These are phyloP conservation scores for Hestina assimilis DNA, from an alignment of 1,140 invertebrate genomes.

Conservation along the genomic window DNA sequence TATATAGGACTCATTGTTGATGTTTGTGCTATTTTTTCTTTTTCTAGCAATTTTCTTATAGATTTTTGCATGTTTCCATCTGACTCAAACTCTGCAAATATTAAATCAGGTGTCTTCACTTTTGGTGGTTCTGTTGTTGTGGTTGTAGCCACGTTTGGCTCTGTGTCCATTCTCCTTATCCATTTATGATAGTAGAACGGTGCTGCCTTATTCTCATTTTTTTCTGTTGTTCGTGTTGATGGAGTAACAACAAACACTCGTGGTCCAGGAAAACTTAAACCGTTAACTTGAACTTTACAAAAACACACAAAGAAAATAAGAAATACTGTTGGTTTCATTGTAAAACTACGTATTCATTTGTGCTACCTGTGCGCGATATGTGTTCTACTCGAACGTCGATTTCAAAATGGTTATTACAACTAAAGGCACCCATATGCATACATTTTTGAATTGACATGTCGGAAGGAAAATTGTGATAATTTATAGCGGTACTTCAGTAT, in stretches of 20 bases:
- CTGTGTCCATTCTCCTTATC: conserved; percentile 64
- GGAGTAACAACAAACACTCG: conserved; percentile 68
- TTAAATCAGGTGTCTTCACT: conserved; percentile 62
- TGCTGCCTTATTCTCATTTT: conserved; percentile 47
- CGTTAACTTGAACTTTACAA: conserved; percentile 30
- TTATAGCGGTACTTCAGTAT: conserved; percentile 68
- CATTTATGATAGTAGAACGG: conserved; percentile 71
- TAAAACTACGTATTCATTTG: conserved; percentile 37
- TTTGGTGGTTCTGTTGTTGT: conserved; percentile 40
- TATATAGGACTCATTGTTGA: conserved; percentile 55
- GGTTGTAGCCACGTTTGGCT: conserved; percentile 37
- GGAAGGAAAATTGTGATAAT: conserved; percentile 68
- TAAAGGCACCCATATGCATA: conserved; percentile 35
- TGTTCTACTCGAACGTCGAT: conserved; percentile 42
- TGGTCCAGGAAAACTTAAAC: conserved; percentile 52
- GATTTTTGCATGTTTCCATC: conserved; percentile 58
- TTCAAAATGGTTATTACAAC: conserved; percentile 49
- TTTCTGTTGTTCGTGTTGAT: conserved; percentile 39
- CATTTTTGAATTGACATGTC: conserved; percentile 48
- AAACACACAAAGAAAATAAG: conserved; percentile 43
- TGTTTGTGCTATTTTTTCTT: conserved; percentile 49
- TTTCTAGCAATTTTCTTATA: conserved; percentile 61
- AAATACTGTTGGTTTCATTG: conserved; percentile 44
- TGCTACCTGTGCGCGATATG: conserved; percentile 31
- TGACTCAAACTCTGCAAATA: conserved; percentile 71